Evolutionary conservation across 1,140 invertebrate species (phyloP).

Genomic region (Pogonomyrmex barbatus): DNA sequence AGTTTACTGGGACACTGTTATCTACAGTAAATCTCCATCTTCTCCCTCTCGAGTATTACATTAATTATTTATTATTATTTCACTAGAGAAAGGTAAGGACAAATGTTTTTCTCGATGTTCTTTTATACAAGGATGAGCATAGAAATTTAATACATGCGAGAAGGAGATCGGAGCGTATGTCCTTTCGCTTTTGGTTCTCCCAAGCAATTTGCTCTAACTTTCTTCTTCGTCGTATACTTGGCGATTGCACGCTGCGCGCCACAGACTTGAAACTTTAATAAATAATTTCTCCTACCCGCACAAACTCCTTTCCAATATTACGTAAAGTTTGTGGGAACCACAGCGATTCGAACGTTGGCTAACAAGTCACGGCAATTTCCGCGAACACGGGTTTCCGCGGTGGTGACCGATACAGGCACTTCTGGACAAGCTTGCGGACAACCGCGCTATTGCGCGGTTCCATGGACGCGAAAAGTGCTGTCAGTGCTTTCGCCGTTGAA

Average conservation of each 20-base stretch:
- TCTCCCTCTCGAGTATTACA: neutral
- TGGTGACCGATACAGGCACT: neutral
- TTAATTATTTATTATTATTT: constrained; percentile 55
- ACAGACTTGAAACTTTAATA: constrained; percentile 26
- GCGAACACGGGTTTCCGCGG: neutral
- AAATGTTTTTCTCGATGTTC: neutral
- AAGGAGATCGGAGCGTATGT: neutral
- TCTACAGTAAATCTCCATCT: neutral
- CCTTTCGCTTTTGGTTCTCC: neutral
- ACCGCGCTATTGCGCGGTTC: neutral
- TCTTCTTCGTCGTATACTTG: neutral
- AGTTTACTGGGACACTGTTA: neutral
- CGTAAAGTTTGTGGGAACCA: neutral
- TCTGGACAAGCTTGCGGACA: neutral
- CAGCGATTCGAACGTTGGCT: constrained; percentile 16
- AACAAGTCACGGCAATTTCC: constrained; percentile 27
- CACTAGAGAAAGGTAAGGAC: neutral
- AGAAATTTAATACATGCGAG: neutral
- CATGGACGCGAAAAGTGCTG: neutral
- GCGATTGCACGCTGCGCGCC: neutral
- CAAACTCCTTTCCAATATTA: constrained; percentile 37
- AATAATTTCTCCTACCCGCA: constrained; percentile 8
- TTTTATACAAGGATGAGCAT: neutral
- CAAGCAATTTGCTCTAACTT: neutral
- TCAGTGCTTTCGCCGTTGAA: neutral